Percentiles rank a stretch among this genome's conserved stretches.
Evolutionary conservation across 2,797 vertebrate genomes (phyloP).

Genomic region (Falco biarmicus): DNA sequence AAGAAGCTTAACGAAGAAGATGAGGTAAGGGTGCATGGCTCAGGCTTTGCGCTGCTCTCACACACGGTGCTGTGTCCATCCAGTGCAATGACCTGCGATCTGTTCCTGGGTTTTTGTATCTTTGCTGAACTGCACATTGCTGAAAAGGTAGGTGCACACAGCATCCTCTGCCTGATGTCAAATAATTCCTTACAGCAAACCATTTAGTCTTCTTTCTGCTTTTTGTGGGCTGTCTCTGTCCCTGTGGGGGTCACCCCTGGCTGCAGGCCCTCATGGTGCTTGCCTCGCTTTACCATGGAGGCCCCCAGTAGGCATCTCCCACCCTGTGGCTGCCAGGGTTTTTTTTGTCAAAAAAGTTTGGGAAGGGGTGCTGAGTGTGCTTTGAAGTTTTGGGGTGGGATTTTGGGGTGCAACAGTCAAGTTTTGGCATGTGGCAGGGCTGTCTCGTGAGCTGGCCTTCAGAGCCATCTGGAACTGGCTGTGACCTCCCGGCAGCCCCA

Average conservation of each 20-base stretch:
- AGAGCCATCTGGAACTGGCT: fast-evolving
- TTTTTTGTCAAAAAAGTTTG: background rate
- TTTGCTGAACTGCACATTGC: background rate
- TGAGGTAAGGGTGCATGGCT: background rate
- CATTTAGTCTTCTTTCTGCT: background rate
- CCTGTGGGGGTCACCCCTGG: fast-evolving
- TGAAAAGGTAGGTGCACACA: background rate
- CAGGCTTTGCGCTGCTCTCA: background rate
- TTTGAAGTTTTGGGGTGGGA: background rate
- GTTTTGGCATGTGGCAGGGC: background rate
- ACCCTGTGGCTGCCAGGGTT: fast-evolving
- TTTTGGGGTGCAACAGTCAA: background rate
- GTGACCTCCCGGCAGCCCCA: fast-evolving
- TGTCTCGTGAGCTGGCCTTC: background rate
- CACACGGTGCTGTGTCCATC: background rate
- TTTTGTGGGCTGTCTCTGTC: background rate
- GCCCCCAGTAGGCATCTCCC: fast-evolving
- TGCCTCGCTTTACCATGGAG: fast-evolving
- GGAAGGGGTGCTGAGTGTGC: background rate
- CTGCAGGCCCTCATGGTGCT: fast-evolving
- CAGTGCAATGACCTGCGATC: background rate
- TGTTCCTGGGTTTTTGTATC: background rate
- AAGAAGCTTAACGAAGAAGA: background rate
- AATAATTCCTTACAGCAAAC: background rate
- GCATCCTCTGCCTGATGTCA: background rate